Evolutionary conservation across 2,113 vertebrate species (phyloP), one percentile per base, ranked within the genome.

Genomic region (Eurypyga helias): DNA sequence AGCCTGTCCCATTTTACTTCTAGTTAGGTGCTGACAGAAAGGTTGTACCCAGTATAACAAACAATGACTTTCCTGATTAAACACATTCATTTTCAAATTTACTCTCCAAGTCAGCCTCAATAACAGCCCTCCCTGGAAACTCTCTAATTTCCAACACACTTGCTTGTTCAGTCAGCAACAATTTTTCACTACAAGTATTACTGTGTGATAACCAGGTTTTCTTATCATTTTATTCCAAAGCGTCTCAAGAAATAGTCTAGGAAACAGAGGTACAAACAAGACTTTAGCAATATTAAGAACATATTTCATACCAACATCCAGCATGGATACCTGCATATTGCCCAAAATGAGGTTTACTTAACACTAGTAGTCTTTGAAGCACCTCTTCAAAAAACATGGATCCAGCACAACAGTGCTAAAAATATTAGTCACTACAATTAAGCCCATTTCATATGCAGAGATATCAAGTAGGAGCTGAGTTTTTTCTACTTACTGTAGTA

Each of bases 391-490:
- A 88, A 92, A 83, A 6, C 8, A 23, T 38, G 10, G 71, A 52
- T 78, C 36, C 26, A 73, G 45, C 21, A 55, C 23, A 77, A 13
- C 10, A 77, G 65, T 41, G 15, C 28, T 85, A 61, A 65, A 90
- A 92, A 88, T 72, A 58, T 38, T 61, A 94, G 48, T 85, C 76
- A 73, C 45, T 60, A 49, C 19, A 94, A 95, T 91, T 92, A 86
- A 87, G 45, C 24, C 2, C 57, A 77, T 91, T 86, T 77, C 54
- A 25, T 80, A 69, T 72, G 45, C 58, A 83, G 58, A 83, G 20
- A 65, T 83, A 18, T 80, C 45, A 91, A 69, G 58, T 18, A 72
- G 62, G 41, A 92, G 38, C 33, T 83, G 48, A 34, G 34, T 90
- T 90, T 95, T 85, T 60, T 43, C 10, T 83, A 1, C 15, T 60